Base-by-base conservation (phyloP, 2,888 invertebrate genomes). In the Cerastoderma edule region DNA sequence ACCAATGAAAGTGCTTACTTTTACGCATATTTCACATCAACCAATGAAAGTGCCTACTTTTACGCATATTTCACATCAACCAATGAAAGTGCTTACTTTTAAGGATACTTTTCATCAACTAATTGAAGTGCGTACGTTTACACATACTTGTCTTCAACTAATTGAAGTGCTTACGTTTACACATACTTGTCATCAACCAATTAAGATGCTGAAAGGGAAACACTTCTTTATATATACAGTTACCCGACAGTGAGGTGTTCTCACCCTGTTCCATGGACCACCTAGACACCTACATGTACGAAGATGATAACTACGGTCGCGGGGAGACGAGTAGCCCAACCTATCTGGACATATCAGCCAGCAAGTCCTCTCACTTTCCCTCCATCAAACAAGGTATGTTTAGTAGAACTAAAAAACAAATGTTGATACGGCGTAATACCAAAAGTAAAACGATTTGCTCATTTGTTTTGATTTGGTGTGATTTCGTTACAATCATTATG, bases 281-380 rank as follows among this genome's bases (percentile, higher is more conserved):
- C 30, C 78, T 75, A 22, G 81, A 81, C 46, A 72, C 72, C n/a
- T 81, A 72, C 54, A 81, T 81, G 81, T 81, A 81, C 48, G 81
- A 81, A 13, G 81, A 81, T 39, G 72, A 74, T 4, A 67, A 72
- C 28, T 64, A 68, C 33, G 53, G 63, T n/a, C 39, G 69, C 10
- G 48, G 65, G 6, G 56, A 60, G 57, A 64, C 72, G 24, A 73
- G 70, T 39, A 80, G 80, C 33, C 77, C 80, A 0, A 81, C 78
- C 28, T 77, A 77, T 28, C 75, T 81, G 6, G 81, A 81, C 72
- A 78, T 81, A 35, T 81, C 81, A 10, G 35, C 78, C 27, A 78
- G 78, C 46, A 81, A 78, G 53, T 68, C 73, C 19, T 63, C 81
- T 10, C 46, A 67, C 2, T 72, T 81, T 22, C 67, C 71, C 27